Conservation (phyloP, 2,797 vertebrate species). For the Brachyalestes nurse region DNA sequence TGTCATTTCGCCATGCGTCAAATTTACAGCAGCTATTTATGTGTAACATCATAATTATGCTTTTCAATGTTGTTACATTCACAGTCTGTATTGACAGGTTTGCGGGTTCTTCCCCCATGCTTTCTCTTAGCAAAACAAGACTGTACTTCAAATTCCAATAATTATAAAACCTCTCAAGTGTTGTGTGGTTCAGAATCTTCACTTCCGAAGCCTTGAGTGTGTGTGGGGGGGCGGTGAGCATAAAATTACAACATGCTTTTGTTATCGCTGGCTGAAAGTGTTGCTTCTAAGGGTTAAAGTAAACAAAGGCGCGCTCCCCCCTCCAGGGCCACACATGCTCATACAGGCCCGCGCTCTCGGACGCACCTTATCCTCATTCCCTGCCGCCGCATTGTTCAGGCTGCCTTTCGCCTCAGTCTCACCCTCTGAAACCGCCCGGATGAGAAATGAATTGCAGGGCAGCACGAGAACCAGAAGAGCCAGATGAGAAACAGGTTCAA, state of each 20-base stretch:
- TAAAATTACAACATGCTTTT: not conserved
- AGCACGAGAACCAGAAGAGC: slow-evolving; percentile 52
- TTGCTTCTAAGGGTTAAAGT: slow-evolving; percentile 40
- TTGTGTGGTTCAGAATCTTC: not conserved
- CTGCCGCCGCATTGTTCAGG: slow-evolving; percentile 30
- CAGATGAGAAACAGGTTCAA: slow-evolving; percentile 49
- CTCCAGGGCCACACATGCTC: slow-evolving; percentile 44
- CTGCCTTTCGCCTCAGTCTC: slow-evolving; percentile 44
- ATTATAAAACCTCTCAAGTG: too few species aligned
- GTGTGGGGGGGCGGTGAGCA: too few species aligned
- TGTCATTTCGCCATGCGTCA: not conserved
- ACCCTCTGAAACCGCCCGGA: slow-evolving; percentile 52
- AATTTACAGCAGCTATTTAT: not conserved
- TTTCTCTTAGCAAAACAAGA: too few species aligned
- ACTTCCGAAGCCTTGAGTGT: not conserved
- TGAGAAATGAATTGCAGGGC: slow-evolving; percentile 51
- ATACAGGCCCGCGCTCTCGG: slow-evolving; percentile 49
- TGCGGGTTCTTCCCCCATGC: too few species aligned
- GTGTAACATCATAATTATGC: too few species aligned
- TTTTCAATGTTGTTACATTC: too few species aligned
- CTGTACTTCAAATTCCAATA: too few species aligned
- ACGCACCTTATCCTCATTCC: slow-evolving; percentile 25
- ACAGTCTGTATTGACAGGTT: too few species aligned
- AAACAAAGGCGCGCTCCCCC: slow-evolving; percentile 28
- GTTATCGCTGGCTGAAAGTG: not conserved